phyloP scores from a whole-genome alignment of 2,797 vertebrate genomes.

The Dallia pectoralis region DNA sequence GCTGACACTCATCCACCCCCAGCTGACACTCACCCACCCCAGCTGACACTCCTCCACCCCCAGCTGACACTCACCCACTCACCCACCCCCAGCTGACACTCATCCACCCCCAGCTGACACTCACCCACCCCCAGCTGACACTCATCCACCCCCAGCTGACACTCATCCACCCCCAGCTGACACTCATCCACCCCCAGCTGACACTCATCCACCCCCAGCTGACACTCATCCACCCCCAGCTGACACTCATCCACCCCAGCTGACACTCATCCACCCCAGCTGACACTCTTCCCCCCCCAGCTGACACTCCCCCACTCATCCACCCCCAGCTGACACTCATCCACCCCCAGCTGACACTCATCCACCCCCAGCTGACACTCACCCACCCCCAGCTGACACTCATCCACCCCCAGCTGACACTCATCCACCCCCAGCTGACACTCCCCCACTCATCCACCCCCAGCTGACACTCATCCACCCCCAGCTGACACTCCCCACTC shows the following conservation, averaged over 20 bases:
- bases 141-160: too few relatives aligned
- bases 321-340: neutral
- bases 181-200: neutral
- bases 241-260: too few relatives aligned
- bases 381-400: neutral
- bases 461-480: too few relatives aligned
- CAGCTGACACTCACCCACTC: neutral
- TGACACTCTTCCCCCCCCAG: neutral
- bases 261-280: too few relatives aligned
- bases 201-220: neutral
- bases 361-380: neutral
- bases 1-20: neutral
- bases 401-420: neutral
- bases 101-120: neutral
- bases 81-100: neutral
- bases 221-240: neutral
- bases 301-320: neutral
- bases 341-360: too few relatives aligned
- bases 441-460: too few relatives aligned
- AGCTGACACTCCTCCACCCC: too few relatives aligned
- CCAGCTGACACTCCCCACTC: neutral
- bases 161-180: too few relatives aligned
- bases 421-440: neutral
- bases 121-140: neutral
- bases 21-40: too few relatives aligned